These are phyloP conservation scores for Urocolius indicus DNA, from an alignment of 2,113 vertebrate species.

Conservation along the genomic window DNA sequence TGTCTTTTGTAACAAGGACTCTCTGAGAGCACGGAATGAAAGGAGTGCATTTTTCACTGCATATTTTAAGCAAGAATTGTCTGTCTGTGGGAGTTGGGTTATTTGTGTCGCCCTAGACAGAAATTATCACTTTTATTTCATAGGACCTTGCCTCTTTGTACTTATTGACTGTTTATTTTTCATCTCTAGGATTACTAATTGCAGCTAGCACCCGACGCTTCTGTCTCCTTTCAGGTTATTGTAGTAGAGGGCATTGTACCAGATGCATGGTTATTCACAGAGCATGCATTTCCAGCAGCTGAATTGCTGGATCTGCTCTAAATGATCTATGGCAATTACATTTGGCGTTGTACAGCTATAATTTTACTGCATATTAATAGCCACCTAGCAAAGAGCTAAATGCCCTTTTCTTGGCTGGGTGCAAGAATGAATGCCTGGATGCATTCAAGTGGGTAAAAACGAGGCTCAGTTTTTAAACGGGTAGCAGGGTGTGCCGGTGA, in stretches of 20 bases:
- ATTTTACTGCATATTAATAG: slow-evolving; percentile 79
- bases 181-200: slow-evolving; percentile 46
- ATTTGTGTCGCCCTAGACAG: background rate
- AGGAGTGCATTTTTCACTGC: background rate
- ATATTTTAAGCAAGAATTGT: background rate
- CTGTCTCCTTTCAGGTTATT: slow-evolving; percentile 57
- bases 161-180: slow-evolving; percentile 56
- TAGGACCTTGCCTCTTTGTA: background rate
- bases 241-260: slow-evolving; percentile 43
- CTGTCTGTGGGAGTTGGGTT: slow-evolving; percentile 11
- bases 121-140: background rate
- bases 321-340: slow-evolving; percentile 70
- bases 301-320: slow-evolving; percentile 66
- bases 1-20: background rate
- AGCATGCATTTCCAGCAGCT: slow-evolving; percentile 56
- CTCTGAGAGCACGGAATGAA: background rate
- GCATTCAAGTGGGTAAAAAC: background rate
- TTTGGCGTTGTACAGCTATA: slow-evolving; percentile 62
- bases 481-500: background rate
- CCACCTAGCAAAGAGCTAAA: slow-evolving; percentile 70
- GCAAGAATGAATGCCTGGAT: slow-evolving; percentile 13
- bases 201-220: background rate
- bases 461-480: background rate
- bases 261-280: slow-evolving; percentile 47
- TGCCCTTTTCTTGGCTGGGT: slow-evolving; percentile 60